Percentiles rank a stretch among this genome's conserved stretches.
phyloP scores from a whole-genome alignment of 2,797 vertebrate genomes.

The Poeciliopsis turneri region DNA sequence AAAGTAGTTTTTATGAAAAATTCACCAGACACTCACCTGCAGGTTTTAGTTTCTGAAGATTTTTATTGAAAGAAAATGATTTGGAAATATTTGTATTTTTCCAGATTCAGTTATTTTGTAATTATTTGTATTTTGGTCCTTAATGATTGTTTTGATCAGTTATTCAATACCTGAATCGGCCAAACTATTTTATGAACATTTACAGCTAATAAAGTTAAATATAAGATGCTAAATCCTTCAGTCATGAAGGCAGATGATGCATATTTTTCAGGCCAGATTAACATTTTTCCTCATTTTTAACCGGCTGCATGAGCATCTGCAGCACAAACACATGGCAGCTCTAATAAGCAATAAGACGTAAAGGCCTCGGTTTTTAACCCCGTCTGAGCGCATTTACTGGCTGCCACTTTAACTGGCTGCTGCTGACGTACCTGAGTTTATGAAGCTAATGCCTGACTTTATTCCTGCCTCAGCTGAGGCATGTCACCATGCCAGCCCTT shows the following conservation, averaged over 20 bases:
- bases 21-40: too few species aligned
- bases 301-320: constrained; percentile 16
- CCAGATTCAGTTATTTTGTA: too few species aligned
- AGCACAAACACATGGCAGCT: constrained; percentile 48
- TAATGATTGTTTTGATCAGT: too few species aligned
- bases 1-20: too few species aligned
- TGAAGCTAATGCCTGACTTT: constrained; percentile 60
- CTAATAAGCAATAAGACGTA: constrained; percentile 64
- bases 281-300: constrained; percentile 17
- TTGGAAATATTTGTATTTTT: neutral
- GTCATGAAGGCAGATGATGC: neutral
- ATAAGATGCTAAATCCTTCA: neutral
- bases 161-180: too few species aligned
- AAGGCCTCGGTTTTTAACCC: constrained; percentile 52
- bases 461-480: constrained; percentile 44
- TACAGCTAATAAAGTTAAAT: neutral
- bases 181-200: neutral
- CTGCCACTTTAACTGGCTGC: constrained; percentile 53
- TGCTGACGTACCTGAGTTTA: constrained; percentile 56
- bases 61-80: too few species aligned
- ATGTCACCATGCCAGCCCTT: constrained; percentile 9
- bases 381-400: constrained; percentile 65
- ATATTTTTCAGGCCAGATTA: neutral
- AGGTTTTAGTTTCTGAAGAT: too few species aligned
- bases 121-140: too few species aligned